Evolutionary conservation across 2,888 invertebrate genomes (phyloP).

Genomic region (Agrenia bidenticulata): DNA sequence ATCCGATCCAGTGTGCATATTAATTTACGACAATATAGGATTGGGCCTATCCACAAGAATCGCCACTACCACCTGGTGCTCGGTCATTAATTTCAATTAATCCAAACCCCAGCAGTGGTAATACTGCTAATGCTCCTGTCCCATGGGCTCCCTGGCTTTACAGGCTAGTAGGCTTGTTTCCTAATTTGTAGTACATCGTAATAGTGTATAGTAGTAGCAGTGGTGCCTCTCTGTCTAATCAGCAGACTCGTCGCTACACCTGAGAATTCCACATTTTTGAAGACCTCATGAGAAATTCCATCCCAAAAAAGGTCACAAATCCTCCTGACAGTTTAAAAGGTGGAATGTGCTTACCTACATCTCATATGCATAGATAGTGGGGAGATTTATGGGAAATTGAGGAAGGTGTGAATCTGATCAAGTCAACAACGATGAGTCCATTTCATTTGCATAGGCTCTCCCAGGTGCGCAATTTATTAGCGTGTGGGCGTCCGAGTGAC

Average conservation of each 20-base stretch:
- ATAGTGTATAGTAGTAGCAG: no score
- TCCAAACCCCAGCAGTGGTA: constrained; percentile 5
- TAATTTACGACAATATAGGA: no score
- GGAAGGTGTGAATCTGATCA: constrained; percentile 5
- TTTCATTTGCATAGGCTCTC: background rate
- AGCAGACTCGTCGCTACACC: no score
- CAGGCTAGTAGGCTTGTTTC: background rate
- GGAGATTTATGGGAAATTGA: constrained; percentile 3
- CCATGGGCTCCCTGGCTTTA: constrained; percentile 5
- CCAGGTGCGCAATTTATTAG: constrained; percentile 5
- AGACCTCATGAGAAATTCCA: no score
- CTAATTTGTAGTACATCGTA: no score
- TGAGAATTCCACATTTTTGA: no score
- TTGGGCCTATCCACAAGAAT: background rate
- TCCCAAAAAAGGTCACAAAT: no score
- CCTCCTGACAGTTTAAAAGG: no score
- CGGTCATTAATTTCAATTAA: constrained; percentile 5
- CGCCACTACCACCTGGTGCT: background rate
- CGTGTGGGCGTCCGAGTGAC: constrained; percentile 1
- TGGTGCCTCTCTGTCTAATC: no score
- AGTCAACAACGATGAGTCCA: background rate
- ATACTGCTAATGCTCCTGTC: background rate
- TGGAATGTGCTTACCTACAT: no score
- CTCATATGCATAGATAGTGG: background rate
- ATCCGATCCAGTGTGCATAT: background rate